Percentiles rank a stretch among this genome's conserved stretches.
Conservation (phyloP, 2,113 vertebrate species). For the Onychorhynchus coronatus region DNA sequence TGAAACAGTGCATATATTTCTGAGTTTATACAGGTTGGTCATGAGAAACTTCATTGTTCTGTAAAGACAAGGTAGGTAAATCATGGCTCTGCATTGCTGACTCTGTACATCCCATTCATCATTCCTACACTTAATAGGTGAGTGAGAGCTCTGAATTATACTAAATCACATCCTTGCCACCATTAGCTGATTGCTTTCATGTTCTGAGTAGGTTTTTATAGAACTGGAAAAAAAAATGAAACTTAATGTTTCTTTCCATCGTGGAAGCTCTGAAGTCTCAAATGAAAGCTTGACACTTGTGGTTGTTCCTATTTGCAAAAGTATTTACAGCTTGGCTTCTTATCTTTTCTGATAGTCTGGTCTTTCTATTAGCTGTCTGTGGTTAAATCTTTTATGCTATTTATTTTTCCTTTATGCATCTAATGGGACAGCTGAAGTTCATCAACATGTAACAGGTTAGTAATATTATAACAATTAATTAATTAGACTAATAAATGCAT, state of each 20-base stretch:
- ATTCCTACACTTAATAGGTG: slow-evolving; percentile 54
- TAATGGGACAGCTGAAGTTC: slow-evolving; percentile 75
- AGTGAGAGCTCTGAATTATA: slow-evolving; percentile 63
- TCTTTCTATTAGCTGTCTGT: slow-evolving; percentile 19
- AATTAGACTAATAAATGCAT: slow-evolving; percentile 2
- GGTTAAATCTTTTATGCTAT: slow-evolving; percentile 52
- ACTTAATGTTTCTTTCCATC: background rate
- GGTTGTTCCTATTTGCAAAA: background rate
- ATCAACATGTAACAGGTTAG: slow-evolving; percentile 74
- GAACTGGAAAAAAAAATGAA: background rate
- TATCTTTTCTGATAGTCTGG: background rate
- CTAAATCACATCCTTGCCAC: slow-evolving; percentile 57
- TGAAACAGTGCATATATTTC: fast-evolving
- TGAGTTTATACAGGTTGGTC: background rate
- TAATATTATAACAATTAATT: slow-evolving; percentile 50
- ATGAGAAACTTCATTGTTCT: slow-evolving; percentile 26
- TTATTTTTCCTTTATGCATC: slow-evolving; percentile 78
- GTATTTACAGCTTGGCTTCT: slow-evolving; percentile 21
- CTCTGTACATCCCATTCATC: slow-evolving; percentile 51
- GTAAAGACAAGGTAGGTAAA: slow-evolving; percentile 61
- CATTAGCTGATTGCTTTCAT: slow-evolving; percentile 76
- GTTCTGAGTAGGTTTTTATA: slow-evolving; percentile 59
- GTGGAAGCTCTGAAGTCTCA: slow-evolving; percentile 19
- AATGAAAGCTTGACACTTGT: background rate
- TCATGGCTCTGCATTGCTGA: slow-evolving; percentile 49